Percentiles rank a stretch among this genome's conserved stretches.
phyloP scores from a whole-genome alignment of 1,140 invertebrate genomes.

The Solenopsis fugax region DNA sequence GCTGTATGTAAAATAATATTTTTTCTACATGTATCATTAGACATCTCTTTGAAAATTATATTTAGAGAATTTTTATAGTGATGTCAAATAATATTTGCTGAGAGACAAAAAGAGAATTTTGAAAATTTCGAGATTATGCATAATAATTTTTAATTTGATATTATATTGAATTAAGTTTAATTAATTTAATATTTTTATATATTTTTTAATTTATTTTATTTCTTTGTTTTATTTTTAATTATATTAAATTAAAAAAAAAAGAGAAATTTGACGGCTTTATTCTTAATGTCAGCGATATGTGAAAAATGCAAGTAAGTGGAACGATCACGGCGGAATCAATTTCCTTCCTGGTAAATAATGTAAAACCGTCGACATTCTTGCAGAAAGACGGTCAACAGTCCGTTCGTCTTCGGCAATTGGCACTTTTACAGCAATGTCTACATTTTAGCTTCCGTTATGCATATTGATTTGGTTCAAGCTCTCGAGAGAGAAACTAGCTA shows the following conservation, averaged over 20 bases:
- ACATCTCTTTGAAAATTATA: neutral
- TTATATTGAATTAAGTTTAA: too few relatives aligned
- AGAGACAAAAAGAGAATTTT: neutral
- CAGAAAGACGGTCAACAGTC: neutral
- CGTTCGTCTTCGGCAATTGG: neutral
- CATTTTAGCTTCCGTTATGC: slow-evolving; percentile 2
- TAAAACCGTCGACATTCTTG: neutral
- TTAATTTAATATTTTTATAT: too few relatives aligned
- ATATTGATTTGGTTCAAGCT: neutral
- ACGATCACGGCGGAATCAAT: neutral
- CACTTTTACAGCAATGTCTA: slow-evolving; percentile 18
- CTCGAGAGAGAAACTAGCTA: neutral
- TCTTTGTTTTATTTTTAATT: too few relatives aligned
- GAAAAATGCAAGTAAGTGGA: neutral
- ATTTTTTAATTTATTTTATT: too few relatives aligned
- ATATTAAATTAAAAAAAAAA: neutral
- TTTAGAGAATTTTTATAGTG: neutral
- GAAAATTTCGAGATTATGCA: neutral
- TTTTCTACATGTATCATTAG: neutral
- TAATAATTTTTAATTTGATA: too few relatives aligned
- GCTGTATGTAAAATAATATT: neutral
- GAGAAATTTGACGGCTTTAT: neutral
- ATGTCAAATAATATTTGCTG: neutral
- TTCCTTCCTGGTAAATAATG: neutral
- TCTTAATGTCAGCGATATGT: neutral